Percentiles rank a stretch among this genome's conserved stretches.
These are phyloP conservation scores for Tholera decimalis DNA, from an alignment of 2,888 invertebrate species.

Conservation along the genomic window DNA sequence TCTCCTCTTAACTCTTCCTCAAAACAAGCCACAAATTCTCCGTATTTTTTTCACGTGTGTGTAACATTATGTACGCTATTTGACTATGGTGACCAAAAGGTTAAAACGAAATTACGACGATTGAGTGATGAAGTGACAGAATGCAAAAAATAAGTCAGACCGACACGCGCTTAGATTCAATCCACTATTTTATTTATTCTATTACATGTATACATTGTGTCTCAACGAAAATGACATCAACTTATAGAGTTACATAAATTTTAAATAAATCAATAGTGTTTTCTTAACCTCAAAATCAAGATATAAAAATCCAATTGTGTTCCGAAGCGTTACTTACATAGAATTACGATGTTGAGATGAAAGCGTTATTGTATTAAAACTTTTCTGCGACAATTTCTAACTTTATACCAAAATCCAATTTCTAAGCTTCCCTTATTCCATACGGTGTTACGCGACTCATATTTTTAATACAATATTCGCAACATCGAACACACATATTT, in stretches of 20 bases:
- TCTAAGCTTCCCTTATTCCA: slow-evolving; percentile 51
- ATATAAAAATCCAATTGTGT: slow-evolving; percentile 32
- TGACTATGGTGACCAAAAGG: no score
- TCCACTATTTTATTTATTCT: no score
- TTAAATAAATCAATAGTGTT: not conserved
- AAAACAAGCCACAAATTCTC: no score
- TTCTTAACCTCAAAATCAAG: slow-evolving; percentile 11
- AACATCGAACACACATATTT: slow-evolving; percentile 45
- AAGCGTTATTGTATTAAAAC: slow-evolving; percentile 60
- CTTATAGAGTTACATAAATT: not conserved
- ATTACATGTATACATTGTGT: no score
- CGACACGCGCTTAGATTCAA: no score
- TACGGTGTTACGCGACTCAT: slow-evolving; percentile 46
- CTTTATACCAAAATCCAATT: slow-evolving; percentile 57
- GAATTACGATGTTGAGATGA: slow-evolving; percentile 39
- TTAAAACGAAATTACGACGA: no score
- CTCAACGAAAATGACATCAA: no score
- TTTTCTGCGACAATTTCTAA: slow-evolving; percentile 48
- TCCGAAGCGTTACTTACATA: slow-evolving; percentile 34
- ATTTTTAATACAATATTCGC: slow-evolving; percentile 59
- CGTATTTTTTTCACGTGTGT: no score
- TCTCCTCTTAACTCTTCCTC: no score
- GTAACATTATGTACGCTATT: no score
- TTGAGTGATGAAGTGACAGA: no score
- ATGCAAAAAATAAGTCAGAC: no score